A percentile compares a stretch with the other conserved stretches of the same genome.
These are phyloP conservation scores for Ianthella basta DNA, from an alignment of 37 sponge, comb jelly and placozoan species.

Conservation along the genomic window DNA sequence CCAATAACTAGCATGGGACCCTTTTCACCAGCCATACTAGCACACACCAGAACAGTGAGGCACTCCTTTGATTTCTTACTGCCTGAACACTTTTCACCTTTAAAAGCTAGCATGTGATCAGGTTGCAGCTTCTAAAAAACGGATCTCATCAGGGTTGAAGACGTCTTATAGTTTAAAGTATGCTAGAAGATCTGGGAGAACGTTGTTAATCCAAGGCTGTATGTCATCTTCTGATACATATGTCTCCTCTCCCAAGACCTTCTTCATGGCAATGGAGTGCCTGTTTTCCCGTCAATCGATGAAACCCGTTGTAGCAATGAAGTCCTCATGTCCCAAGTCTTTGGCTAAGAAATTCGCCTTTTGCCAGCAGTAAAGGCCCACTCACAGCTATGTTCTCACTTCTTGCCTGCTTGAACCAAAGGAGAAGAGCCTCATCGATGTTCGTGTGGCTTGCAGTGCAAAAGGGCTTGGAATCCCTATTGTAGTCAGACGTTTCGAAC, in stretches of 20 bases:
- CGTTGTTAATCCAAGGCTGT: conserved; percentile 6
- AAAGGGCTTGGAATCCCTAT: background rate
- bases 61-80: conserved; percentile 21
- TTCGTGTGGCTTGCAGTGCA: background rate
- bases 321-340: background rate
- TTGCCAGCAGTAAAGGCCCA: no score
- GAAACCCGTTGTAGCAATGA: conserved; percentile 15
- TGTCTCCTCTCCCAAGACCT: conserved; percentile 21
- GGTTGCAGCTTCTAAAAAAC: background rate
- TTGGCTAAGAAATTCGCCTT: no score
- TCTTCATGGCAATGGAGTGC: conserved; percentile 15
- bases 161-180: conserved; percentile 19
- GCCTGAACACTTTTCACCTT: conserved; percentile 16
- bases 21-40: conserved; percentile 42
- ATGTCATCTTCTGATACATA: conserved; percentile 29
- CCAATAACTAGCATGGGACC: conserved; percentile 10
- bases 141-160: no score
- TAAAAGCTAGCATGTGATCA: background rate
- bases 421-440: conserved; percentile 9
- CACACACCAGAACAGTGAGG: conserved; percentile 27
- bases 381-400: background rate
- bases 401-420: no score
- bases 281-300: background rate
- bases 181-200: conserved; percentile 20
- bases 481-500: background rate